phyloP scores from a whole-genome alignment of 1,140 invertebrate genomes.

The Calephelis virginiensis region DNA sequence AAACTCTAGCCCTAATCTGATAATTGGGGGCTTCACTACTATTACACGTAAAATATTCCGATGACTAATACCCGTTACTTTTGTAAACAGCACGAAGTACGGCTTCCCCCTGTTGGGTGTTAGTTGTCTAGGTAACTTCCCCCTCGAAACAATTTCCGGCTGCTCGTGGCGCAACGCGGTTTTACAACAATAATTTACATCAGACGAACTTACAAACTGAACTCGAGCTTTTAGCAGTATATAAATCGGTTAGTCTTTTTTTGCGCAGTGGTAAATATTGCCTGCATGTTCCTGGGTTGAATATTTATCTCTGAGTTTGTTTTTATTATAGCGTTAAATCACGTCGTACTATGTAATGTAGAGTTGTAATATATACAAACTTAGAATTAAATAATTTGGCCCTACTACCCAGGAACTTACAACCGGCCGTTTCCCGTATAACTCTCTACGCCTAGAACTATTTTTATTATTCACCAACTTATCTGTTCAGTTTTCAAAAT shows the following conservation, averaged over 20 bases:
- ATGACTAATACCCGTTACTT: conserved; percentile 47
- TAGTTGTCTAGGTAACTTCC: conserved; percentile 64
- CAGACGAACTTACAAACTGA: conserved; percentile 19
- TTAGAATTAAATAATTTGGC: too few species aligned
- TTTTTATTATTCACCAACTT: too few species aligned
- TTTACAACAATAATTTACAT: conserved; percentile 23
- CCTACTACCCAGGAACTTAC: too few species aligned
- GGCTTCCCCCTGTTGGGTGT: conserved; percentile 62
- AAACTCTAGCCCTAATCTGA: conserved; percentile 2
- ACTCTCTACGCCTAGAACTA: too few species aligned
- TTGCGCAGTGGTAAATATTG: too few species aligned
- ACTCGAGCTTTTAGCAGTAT: not conserved
- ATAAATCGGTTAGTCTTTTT: not conserved
- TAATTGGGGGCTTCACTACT: conserved; percentile 7
- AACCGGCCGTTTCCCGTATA: too few species aligned
- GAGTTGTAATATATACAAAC: too few species aligned
- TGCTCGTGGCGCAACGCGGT: conserved; percentile 29
- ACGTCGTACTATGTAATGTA: too few species aligned
- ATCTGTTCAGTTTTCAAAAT: too few species aligned
- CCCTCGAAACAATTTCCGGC: conserved; percentile 45
- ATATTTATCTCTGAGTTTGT: too few species aligned
- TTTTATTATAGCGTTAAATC: too few species aligned
- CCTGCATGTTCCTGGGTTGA: too few species aligned
- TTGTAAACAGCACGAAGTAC: conserved; percentile 32
- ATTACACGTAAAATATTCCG: conserved; percentile 11